These are phyloP conservation scores for Orthonychiurus folsomi DNA, from an alignment of 2,888 invertebrate genomes.

Conservation along the genomic window DNA sequence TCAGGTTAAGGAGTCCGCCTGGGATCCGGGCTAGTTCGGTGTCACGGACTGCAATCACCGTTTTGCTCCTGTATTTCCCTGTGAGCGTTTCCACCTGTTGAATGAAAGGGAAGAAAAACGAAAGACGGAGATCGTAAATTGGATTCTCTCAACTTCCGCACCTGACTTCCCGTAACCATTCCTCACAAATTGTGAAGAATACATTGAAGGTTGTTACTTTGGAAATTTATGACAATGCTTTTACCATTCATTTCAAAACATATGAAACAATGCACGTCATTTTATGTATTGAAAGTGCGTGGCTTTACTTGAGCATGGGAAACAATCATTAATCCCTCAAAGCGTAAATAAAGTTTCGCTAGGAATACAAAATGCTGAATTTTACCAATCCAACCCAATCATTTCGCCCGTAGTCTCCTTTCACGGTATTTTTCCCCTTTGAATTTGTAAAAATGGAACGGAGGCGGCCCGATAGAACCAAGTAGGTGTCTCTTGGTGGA, in stretches of 20 bases:
- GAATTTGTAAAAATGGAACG: slow-evolving; percentile 8
- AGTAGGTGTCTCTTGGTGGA: slow-evolving; percentile 11
- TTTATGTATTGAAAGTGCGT: too few species aligned
- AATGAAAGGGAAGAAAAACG: background rate
- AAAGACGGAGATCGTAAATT: background rate
- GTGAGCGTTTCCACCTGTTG: slow-evolving; percentile 16
- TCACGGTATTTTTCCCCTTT: background rate
- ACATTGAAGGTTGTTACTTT: too few species aligned
- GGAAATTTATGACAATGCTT: too few species aligned
- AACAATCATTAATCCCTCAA: too few species aligned
- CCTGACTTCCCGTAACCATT: background rate
- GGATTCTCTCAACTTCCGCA: background rate
- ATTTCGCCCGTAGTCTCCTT: slow-evolving; percentile 16
- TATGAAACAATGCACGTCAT: too few species aligned
- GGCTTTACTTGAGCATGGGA: too few species aligned
- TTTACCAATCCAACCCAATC: slow-evolving; percentile 20
- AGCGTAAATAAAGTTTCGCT: too few species aligned
- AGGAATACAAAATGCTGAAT: too few species aligned
- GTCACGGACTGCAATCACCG: slow-evolving; percentile 18
- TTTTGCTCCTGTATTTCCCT: slow-evolving; percentile 16
- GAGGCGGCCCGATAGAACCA: slow-evolving; percentile 19
- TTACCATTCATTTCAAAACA: too few species aligned
- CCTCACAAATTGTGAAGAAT: too few species aligned
- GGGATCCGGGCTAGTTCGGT: slow-evolving; percentile 21
- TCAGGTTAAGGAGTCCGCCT: slow-evolving; percentile 10